A percentile compares a stretch with the other conserved stretches of the same genome.
These are phyloP conservation scores for Anguilla rostrata DNA, from an alignment of 2,113 vertebrate species.

Conservation along the genomic window DNA sequence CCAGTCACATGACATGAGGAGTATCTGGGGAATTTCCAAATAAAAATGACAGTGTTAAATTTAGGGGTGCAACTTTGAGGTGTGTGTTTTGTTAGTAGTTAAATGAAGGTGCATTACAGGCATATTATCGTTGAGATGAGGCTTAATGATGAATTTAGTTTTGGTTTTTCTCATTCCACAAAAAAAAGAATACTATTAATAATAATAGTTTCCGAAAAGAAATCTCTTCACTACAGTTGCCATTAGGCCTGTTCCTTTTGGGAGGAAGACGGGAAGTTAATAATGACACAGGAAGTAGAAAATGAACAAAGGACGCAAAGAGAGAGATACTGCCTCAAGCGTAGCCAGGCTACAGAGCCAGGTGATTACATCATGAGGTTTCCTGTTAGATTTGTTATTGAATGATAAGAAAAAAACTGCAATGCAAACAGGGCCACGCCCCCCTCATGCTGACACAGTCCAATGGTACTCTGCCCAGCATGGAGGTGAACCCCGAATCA, in stretches of 20 bases:
- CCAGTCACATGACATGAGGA: not conserved
- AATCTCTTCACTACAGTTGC: not conserved
- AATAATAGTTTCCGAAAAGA: not conserved
- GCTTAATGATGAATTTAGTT: not conserved
- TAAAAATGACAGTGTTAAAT: not conserved
- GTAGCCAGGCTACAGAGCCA: conserved; percentile 12
- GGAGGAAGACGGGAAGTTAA: conserved; percentile 10
- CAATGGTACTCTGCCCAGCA: not conserved
- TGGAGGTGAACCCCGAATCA: not conserved
- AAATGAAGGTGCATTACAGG: not conserved
- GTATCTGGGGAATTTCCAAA: not conserved
- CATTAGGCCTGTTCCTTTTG: not conserved
- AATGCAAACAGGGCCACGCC: conserved; percentile 2
- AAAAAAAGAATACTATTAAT: not conserved
- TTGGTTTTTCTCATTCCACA: not conserved
- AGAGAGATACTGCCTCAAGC: not conserved
- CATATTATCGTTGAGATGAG: not conserved
- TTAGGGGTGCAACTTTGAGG: conserved; percentile 8
- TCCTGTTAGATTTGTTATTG: not conserved
- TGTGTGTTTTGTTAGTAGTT: not conserved
- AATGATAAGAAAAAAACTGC: not conserved
- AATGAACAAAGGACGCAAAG: conserved; percentile 7
- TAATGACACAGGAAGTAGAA: not conserved
- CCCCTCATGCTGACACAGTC: not conserved
- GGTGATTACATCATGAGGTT: not conserved